Conservation (phyloP, 2,797 vertebrate species). For the Enteromius viviparus region DNA sequence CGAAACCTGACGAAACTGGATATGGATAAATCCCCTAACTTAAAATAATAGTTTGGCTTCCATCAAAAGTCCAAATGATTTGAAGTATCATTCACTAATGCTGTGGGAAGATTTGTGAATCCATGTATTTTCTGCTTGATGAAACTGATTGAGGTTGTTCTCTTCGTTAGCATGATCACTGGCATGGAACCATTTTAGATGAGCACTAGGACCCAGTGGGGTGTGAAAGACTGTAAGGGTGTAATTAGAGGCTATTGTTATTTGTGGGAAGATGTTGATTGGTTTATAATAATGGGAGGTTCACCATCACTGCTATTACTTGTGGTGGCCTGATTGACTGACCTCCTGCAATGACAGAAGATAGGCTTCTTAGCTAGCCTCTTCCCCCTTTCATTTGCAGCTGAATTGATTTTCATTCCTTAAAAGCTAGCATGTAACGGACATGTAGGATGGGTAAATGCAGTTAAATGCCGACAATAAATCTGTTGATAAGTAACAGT, state of each 20-base stretch:
- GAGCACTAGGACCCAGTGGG: constrained; percentile 11
- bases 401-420: not conserved
- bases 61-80: not conserved
- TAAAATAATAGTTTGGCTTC: not conserved
- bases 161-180: not conserved
- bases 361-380: not conserved
- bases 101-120: not conserved
- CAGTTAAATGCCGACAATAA: not conserved
- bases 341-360: constrained; percentile 34
- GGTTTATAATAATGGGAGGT: constrained; percentile 10
- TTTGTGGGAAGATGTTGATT: constrained; percentile 18
- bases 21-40: not conserved
- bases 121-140: not conserved
- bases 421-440: not conserved
- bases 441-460: not conserved
- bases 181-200: constrained; percentile 10
- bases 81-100: not conserved
- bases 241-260: constrained; percentile 31
- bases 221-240: not conserved
- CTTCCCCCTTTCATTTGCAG: constrained; percentile 8
- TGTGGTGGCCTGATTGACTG: constrained; percentile 35
- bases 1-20: not conserved
- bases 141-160: not conserved
- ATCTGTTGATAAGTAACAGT: not conserved
- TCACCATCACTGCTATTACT: not conserved